Evolutionary conservation across 2,888 invertebrate species (phyloP), one percentile per base, ranked within the genome.

Genomic region (Yponomeuta sedellus): DNA sequence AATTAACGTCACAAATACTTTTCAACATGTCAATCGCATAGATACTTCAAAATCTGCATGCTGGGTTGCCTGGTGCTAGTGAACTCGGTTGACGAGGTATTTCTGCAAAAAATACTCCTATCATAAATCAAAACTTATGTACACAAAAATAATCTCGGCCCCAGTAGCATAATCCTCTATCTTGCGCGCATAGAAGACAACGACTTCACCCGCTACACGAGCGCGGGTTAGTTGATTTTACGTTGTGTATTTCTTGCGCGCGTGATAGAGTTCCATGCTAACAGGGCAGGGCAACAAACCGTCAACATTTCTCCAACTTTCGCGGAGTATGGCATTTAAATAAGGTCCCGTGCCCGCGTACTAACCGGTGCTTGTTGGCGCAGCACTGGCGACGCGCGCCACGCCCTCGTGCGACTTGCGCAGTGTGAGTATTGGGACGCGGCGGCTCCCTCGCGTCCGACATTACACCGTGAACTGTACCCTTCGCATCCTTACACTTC

Each of bases 361-460:
- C 79, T 69, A 68, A 69, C 68, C 20, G 69, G 67, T 62, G 67
- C 34, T 67, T 66, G 64, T 64, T 64, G 19, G 20, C 59, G 19
- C 85, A 87, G 89, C 77, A 83, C 77, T 80, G 83, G 83, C 82
- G 89, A 96, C 93, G 93, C 96, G 91, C 94, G 96, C 95, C 96
- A 96, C 95, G 97, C 96, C 88, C 94, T 97, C 94, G 95, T 95
- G 93, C 94, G 95, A 85, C 94, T 97, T 92, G 95, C 96, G 88
- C 95, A 95, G 94, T 97, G 96, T 97, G 95, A 97, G 97, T 97
- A 96, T 87, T 68, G 62, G 56, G 20, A n/a, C 44, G 10, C 44
- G 66, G 65, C 70, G 70, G 34, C 52, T 69, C 66, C 67, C 66
- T 6, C 66, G 68, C 67, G 58, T 58, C 20, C 20, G 19, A 19